phyloP scores from a whole-genome alignment of 92 coral and sea anemone genomes.

The Virgularia gustaviana region DNA sequence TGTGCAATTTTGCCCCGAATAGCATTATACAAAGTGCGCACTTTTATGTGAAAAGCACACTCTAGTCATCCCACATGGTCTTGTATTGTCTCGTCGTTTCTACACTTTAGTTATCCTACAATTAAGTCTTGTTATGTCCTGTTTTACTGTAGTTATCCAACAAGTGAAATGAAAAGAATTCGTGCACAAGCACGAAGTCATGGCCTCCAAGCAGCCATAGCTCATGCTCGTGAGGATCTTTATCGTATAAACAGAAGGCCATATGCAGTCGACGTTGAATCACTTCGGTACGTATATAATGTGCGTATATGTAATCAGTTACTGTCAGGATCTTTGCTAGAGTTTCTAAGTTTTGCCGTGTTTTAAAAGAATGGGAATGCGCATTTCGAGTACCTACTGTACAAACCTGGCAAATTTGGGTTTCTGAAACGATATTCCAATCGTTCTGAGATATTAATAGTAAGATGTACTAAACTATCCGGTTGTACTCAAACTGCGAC shows the following conservation, averaged over 20 bases:
- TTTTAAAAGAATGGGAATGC: no score
- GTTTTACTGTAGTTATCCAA: constrained; percentile 50
- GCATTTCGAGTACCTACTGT: background rate
- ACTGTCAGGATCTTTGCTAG: background rate
- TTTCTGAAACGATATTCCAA: background rate
- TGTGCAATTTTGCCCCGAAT: no score
- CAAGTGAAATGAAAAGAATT: constrained; percentile 79
- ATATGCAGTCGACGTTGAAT: constrained; percentile 49
- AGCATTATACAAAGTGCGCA: no score
- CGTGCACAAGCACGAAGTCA: constrained; percentile 57
- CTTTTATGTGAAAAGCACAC: no score
- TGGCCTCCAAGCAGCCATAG: constrained; percentile 66
- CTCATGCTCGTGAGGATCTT: constrained; percentile 59
- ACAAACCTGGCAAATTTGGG: background rate
- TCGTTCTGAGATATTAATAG: background rate
- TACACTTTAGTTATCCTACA: no score
- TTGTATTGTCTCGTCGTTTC: no score
- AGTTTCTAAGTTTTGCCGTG: constrained; percentile 14
- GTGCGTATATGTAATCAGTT: background rate
- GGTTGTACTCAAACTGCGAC: no score
- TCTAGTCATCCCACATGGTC: no score
- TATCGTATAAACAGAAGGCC: constrained; percentile 47
- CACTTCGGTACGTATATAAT: constrained; percentile 50
- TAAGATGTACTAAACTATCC: no score
- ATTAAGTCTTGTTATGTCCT: no score